These are phyloP conservation scores for Lacerta agilis DNA, from an alignment of 2,797 vertebrate species.

Conservation along the genomic window DNA sequence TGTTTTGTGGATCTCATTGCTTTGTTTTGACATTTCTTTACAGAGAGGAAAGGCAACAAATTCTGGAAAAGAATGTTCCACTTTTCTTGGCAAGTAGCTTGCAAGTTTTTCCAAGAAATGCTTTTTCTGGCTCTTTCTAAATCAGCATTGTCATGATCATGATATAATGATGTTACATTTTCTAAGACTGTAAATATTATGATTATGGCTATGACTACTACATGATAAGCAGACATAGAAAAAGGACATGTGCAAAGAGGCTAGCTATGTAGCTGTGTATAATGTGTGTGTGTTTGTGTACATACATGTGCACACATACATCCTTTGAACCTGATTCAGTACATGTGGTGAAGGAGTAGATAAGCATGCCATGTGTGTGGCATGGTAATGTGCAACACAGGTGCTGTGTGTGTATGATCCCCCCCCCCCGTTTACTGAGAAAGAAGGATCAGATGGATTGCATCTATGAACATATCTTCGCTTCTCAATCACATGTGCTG, in stretches of 20 bases:
- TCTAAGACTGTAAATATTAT: background rate
- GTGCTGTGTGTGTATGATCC: background rate
- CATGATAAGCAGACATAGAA: background rate
- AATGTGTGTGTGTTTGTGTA: too few species aligned
- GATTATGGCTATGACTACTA: background rate
- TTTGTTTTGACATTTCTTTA: slow-evolving; percentile 19
- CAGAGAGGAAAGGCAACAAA: background rate
- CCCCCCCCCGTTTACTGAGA: background rate
- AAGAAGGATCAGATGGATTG: background rate
- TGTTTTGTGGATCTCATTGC: background rate
- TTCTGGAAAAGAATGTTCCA: slow-evolving; percentile 12
- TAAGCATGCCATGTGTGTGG: background rate
- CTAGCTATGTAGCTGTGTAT: background rate
- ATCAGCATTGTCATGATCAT: background rate
- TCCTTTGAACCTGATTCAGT: background rate
- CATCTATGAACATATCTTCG: background rate
- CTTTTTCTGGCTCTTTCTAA: background rate
- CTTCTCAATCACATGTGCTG: background rate
- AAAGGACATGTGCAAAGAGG: background rate
- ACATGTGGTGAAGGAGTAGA: background rate
- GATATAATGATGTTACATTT: background rate
- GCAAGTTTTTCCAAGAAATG: slow-evolving; percentile 2
- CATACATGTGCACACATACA: background rate
- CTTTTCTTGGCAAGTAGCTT: background rate
- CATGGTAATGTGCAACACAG: background rate